phyloP scores from a whole-genome alignment of 2,888 invertebrate species.

The Ceramica pisi region DNA sequence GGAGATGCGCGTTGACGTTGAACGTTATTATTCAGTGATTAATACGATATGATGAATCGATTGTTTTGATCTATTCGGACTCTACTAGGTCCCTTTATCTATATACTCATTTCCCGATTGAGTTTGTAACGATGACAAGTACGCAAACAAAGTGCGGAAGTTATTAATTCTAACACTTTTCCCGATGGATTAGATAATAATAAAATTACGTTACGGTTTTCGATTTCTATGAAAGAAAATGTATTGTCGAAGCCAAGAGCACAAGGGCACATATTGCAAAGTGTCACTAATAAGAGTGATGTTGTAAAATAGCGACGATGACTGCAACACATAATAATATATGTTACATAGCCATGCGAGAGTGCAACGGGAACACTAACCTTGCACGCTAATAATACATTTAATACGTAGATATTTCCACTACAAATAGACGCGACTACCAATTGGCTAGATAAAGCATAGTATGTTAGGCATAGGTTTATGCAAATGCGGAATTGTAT shows the following conservation, averaged over 20 bases:
- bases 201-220: conserved; percentile 40
- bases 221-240: conserved; percentile 52
- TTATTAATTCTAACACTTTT: background rate
- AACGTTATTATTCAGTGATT: conserved; percentile 57
- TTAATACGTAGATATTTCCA: conserved; percentile 83
- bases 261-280: conserved; percentile 60
- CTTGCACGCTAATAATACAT: conserved; percentile 88
- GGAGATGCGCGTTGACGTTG: conserved; percentile 29
- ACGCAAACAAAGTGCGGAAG: conserved; percentile 26
- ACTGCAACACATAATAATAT: conserved; percentile 48
- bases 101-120: conserved; percentile 46
- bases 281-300: conserved; percentile 52
- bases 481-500: conserved; percentile 61
- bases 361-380: conserved; percentile 84
- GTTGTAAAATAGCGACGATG: conserved; percentile 59
- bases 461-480: conserved; percentile 57
- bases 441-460: conserved; percentile 71
- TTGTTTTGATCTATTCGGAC: conserved; percentile 63
- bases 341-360: conserved; percentile 69
- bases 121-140: conserved; percentile 21
- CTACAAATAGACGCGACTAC: conserved; percentile 75
- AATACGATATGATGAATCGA: conserved; percentile 47
- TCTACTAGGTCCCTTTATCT: conserved; percentile 58
- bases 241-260: conserved; percentile 43
- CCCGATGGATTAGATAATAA: background rate